Conservation (phyloP, 2,113 vertebrate genomes). For the Tetrax tetrax region DNA sequence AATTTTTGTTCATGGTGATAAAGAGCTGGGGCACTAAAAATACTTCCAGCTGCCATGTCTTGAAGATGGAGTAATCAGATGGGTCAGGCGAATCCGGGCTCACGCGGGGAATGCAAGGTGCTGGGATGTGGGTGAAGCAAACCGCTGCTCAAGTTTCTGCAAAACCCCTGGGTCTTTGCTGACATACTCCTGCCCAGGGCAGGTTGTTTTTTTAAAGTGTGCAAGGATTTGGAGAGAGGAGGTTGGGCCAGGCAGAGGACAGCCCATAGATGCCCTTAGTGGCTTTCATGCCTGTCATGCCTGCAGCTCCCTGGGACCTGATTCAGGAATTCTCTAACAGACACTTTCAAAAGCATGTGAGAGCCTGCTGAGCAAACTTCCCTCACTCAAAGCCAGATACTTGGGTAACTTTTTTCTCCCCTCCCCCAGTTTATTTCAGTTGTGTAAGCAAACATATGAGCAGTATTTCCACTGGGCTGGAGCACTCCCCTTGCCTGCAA, state of each 20-base stretch:
- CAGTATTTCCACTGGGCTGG: not conserved
- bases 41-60: not conserved
- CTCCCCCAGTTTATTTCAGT: not conserved
- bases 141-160: not conserved
- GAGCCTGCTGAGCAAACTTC: constrained; percentile 26
- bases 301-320: constrained; percentile 27
- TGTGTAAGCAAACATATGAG: not conserved
- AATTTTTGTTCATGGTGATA: not conserved
- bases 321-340: constrained; percentile 66
- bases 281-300: constrained; percentile 60
- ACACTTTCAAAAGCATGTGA: constrained; percentile 49
- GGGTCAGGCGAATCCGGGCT: not conserved
- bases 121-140: not conserved
- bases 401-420: not conserved
- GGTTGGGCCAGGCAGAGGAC: not conserved
- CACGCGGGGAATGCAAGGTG: accelerated
- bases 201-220: not conserved
- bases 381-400: not conserved
- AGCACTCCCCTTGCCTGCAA: not conserved
- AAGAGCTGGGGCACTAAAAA: not conserved
- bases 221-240: not conserved
- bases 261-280: not conserved
- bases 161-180: not conserved
- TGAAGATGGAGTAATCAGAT: not conserved
- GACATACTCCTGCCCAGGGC: not conserved